Evolutionary conservation across 2,888 invertebrate species (phyloP).

Genomic region (Aethes cnicana): DNA sequence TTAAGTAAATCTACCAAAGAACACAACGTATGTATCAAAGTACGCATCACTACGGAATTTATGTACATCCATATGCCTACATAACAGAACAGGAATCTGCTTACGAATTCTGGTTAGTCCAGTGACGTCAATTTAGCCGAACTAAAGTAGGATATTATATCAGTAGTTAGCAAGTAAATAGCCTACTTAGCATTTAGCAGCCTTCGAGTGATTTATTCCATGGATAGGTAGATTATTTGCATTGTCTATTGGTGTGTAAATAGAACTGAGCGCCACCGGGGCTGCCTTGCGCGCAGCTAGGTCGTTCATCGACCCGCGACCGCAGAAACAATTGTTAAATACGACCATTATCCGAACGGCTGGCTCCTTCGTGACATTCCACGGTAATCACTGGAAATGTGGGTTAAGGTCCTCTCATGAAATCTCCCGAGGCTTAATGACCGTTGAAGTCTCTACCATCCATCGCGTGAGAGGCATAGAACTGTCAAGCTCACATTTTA

Average conservation of each 20-base stretch:
- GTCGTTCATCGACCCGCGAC: conserved; percentile 77
- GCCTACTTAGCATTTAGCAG: not conserved
- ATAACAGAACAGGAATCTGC: too few species aligned
- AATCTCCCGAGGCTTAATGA: conserved; percentile 38
- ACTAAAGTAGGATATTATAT: not conserved
- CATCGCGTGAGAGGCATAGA: not conserved
- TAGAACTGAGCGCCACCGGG: conserved; percentile 23
- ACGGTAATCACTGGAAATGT: conserved; percentile 73
- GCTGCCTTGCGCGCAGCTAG: conserved; percentile 62
- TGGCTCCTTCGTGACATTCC: conserved; percentile 78
- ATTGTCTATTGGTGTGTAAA: conserved; percentile 22
- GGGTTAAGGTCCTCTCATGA: conserved; percentile 73
- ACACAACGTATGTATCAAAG: too few species aligned
- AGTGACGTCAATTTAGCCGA: not conserved
- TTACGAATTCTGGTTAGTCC: not conserved
- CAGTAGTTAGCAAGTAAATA: not conserved
- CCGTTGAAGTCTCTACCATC: conserved; percentile 8
- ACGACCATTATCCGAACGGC: conserved; percentile 74
- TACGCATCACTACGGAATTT: too few species aligned
- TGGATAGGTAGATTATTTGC: conserved; percentile 10
- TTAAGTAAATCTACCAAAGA: too few species aligned
- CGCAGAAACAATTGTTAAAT: conserved; percentile 73
- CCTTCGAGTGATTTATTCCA: conserved; percentile 3
- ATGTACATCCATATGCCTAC: too few species aligned
- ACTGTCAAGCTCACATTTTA: too few species aligned